These are phyloP conservation scores for Glaucopsyche alexis DNA, from an alignment of 2,888 invertebrate species.

Conservation along the genomic window DNA sequence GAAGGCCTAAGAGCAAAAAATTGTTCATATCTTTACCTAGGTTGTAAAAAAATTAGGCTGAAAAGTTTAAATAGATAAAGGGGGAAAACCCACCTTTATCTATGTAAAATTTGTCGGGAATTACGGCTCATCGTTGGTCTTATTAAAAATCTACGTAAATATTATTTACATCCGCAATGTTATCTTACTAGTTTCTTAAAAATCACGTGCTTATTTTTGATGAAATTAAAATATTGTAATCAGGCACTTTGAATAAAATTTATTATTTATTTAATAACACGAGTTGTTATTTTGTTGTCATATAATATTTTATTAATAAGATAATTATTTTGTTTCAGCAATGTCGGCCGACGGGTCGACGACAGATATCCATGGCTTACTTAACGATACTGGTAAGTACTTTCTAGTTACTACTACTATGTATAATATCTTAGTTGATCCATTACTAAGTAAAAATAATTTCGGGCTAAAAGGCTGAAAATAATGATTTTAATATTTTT, in stretches of 20 bases:
- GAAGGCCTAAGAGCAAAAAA: too few relatives aligned
- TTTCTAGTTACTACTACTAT: background rate
- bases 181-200: background rate
- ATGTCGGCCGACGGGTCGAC: constrained; percentile 83
- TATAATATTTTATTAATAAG: background rate
- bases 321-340: constrained; percentile 73
- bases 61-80: too few relatives aligned
- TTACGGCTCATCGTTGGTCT: too few relatives aligned
- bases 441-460: background rate
- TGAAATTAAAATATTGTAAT: background rate
- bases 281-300: background rate
- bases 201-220: background rate
- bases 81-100: too few relatives aligned
- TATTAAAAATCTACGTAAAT: too few relatives aligned
- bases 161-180: background rate
- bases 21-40: too few relatives aligned
- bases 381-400: constrained; percentile 81
- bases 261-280: background rate
- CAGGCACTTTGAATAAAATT: background rate
- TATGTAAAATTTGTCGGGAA: too few relatives aligned
- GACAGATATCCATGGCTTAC: constrained; percentile 81
- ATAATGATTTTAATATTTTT: too few relatives aligned
- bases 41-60: too few relatives aligned
- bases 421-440: background rate
- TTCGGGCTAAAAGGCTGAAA: too few relatives aligned